Percentiles rank a stretch among this genome's conserved stretches.
Evolutionary conservation across 2,888 invertebrate genomes (phyloP).

Genomic region (Thymelicus lineola): DNA sequence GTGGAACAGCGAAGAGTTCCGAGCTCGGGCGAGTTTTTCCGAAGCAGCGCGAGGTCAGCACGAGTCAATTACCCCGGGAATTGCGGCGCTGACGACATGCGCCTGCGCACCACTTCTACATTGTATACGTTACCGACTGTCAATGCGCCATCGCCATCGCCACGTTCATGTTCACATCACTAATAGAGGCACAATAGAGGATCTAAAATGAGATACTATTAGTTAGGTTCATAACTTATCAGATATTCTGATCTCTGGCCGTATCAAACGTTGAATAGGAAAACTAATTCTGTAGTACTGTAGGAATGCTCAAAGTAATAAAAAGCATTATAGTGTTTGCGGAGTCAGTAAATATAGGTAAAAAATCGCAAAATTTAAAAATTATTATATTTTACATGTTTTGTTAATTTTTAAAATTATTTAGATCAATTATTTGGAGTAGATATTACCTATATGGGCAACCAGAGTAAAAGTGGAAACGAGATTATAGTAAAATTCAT

Average conservation of each 20-base stretch:
- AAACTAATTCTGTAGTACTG: neutral
- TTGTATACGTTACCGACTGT: conserved; percentile 37
- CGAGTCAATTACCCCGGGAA: conserved; percentile 87
- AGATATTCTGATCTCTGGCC: neutral
- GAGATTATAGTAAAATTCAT: too few species aligned
- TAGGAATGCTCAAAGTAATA: too few species aligned
- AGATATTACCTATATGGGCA: too few species aligned
- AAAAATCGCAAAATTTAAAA: too few species aligned
- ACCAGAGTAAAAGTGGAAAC: too few species aligned
- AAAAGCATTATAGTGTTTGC: too few species aligned
- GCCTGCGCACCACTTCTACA: conserved; percentile 42
- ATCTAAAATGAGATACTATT: neutral
- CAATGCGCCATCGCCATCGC: too few species aligned
- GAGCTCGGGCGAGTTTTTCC: conserved; percentile 72
- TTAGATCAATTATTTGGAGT: too few species aligned
- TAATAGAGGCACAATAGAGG: conserved; percentile 3
- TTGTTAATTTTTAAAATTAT: too few species aligned
- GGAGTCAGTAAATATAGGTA: too few species aligned
- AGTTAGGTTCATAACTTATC: neutral
- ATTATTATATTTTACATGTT: too few species aligned
- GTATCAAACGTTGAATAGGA: neutral
- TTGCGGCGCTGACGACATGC: conserved; percentile 55
- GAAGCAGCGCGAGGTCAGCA: conserved; percentile 84
- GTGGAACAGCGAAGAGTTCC: conserved; percentile 54
- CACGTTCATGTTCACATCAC: conserved; percentile 16